Conservation (phyloP, 2,888 invertebrate genomes). For the Eupithecia subumbrata region DNA sequence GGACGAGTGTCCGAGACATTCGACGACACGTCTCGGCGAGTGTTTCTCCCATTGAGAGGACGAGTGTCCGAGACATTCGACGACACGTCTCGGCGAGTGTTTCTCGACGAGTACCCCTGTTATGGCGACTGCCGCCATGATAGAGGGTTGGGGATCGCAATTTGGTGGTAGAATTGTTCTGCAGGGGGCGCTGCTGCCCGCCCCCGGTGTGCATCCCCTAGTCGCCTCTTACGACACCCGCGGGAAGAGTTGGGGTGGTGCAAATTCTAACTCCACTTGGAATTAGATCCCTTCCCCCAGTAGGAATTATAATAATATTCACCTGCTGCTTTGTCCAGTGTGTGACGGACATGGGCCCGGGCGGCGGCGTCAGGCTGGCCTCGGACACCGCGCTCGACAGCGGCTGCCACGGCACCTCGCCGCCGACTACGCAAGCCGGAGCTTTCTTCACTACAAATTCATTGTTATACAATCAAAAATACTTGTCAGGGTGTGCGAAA, state of each 20-base stretch:
- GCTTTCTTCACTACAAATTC: conserved; percentile 83
- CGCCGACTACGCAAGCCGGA: conserved; percentile 82
- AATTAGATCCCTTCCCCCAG: no score
- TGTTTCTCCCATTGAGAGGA: background rate
- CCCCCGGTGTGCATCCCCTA: no score
- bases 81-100: no score
- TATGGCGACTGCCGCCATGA: no score
- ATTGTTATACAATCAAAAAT: conserved; percentile 45
- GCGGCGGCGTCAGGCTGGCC: conserved; percentile 74
- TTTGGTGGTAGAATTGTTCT: no score
- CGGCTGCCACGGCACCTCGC: conserved; percentile 84
- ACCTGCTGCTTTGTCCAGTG: conserved; percentile 90
- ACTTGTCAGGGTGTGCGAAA: conserved; percentile 21
- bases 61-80: background rate
- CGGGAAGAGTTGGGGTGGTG: no score
- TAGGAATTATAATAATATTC: conserved; percentile 23
- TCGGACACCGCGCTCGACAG: conserved; percentile 77
- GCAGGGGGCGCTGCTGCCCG: no score
- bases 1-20: background rate
- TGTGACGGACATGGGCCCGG: conserved; percentile 67
- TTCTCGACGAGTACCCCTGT: no score
- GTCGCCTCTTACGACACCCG: no score
- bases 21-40: background rate
- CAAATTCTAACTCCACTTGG: no score
- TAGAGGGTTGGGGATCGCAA: no score